A percentile compares a stretch with the other conserved stretches of the same genome.
Conservation (phyloP, 2,113 vertebrate species). For the Colius striatus region DNA sequence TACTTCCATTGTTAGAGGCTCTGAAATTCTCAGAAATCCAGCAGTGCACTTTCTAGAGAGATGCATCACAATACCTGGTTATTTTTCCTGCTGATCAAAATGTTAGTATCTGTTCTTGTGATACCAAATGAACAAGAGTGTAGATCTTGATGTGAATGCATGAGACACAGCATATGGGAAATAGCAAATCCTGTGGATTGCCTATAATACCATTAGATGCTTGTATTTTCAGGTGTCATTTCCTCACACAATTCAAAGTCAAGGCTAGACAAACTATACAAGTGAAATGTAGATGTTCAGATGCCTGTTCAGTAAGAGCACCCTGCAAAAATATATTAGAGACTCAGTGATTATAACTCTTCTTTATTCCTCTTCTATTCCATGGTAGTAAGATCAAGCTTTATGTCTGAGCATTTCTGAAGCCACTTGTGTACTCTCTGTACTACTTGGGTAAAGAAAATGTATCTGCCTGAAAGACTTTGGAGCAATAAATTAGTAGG, state of each 20-base stretch:
- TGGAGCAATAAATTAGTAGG: neutral
- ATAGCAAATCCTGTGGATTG: neutral
- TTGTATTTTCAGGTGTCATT: neutral
- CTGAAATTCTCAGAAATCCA: neutral
- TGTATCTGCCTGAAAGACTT: neutral
- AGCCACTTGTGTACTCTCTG: neutral
- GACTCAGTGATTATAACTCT: neutral
- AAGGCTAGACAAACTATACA: neutral
- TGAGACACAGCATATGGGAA: neutral
- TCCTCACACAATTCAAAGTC: neutral
- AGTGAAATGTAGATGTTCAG: neutral
- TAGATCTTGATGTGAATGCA: neutral
- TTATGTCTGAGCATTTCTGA: neutral
- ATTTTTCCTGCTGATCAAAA: neutral
- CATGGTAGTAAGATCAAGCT: neutral
- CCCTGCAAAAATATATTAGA: neutral
- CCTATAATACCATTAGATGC: rapidly evolving
- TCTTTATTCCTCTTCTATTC: neutral
- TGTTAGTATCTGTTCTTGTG: neutral
- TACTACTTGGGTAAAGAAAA: neutral
- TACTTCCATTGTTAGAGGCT: neutral
- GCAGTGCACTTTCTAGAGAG: neutral
- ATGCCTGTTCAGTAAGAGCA: neutral
- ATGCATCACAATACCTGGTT: no score
- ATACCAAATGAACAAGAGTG: neutral